Conservation (phyloP, 2,888 invertebrate species). For the Mythimna albipuncta region DNA sequence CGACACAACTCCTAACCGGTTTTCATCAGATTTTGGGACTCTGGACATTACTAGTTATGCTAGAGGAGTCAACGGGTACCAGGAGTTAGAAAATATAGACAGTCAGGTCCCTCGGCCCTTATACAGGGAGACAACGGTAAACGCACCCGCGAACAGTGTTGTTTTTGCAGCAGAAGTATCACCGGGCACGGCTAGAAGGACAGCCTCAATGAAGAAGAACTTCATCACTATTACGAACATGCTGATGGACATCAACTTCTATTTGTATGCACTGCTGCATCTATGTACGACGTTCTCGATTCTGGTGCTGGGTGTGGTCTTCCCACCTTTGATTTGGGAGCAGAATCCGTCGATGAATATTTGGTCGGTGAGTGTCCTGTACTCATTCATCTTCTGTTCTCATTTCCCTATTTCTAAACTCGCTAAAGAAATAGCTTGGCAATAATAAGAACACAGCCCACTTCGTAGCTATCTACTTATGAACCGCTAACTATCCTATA, state of each 20-base stretch:
- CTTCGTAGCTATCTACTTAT: too few species aligned
- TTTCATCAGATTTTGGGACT: constrained; percentile 71
- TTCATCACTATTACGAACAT: constrained; percentile 84
- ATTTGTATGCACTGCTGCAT: constrained; percentile 89
- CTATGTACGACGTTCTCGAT: constrained; percentile 89
- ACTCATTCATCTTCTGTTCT: not conserved
- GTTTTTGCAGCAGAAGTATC: constrained; percentile 82
- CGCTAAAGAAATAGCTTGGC: too few species aligned
- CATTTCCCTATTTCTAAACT: too few species aligned
- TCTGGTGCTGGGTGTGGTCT: constrained; percentile 87
- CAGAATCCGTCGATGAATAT: constrained; percentile 83
- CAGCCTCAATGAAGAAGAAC: constrained; percentile 85
- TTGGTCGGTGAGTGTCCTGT: constrained; percentile 81
- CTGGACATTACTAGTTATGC: constrained; percentile 76
- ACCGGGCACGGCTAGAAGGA: constrained; percentile 83
- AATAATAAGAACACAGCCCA: too few species aligned
- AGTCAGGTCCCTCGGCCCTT: constrained; percentile 87
- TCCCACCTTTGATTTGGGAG: constrained; percentile 89
- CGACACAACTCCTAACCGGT: constrained; percentile 65
- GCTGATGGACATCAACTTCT: constrained; percentile 88
- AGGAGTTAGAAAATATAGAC: constrained; percentile 85
- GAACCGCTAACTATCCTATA: too few species aligned
- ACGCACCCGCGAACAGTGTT: constrained; percentile 79
- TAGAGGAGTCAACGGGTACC: constrained; percentile 79
- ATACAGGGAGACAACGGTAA: constrained; percentile 90